Conservation (phyloP, 2,888 invertebrate species). For the Drosophila borealis region DNA sequence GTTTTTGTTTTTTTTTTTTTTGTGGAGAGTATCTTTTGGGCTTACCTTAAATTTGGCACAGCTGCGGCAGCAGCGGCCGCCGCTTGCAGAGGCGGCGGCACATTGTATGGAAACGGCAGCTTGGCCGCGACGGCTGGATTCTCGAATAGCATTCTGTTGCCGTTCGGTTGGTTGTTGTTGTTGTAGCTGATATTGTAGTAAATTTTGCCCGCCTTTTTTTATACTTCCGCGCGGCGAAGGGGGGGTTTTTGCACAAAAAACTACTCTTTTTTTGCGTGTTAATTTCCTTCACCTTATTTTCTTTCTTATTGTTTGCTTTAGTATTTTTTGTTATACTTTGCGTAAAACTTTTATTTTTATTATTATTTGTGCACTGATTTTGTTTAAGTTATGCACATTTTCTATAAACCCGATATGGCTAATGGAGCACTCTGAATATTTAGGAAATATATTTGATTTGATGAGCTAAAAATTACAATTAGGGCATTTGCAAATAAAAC, state of each 20-base stretch:
- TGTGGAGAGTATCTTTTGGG: constrained; percentile 1
- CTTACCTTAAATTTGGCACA: constrained; percentile 85
- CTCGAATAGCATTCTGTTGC: constrained; percentile 88
- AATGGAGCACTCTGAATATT: constrained; percentile 14
- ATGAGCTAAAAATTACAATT: background rate
- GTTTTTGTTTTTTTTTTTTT: background rate
- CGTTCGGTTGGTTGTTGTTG: constrained; percentile 47
- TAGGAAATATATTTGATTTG: constrained; percentile 2
- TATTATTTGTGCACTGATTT: constrained; percentile 26
- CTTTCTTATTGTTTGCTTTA: constrained; percentile 5
- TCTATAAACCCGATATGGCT: constrained; percentile 25
- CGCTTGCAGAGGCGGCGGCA: constrained; percentile 88
- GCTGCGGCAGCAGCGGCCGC: constrained; percentile 83
- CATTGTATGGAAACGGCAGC: constrained; percentile 89
- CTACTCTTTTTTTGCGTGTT: constrained; percentile 25
- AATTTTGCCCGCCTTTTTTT: constrained; percentile 73
- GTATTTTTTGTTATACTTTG: constrained; percentile 10
- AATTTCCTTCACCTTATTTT: constrained; percentile 21
- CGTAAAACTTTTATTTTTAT: constrained; percentile 11
- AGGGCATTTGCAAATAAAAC: no score
- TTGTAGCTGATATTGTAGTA: constrained; percentile 63
- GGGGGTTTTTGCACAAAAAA: constrained; percentile 27
- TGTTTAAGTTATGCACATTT: constrained; percentile 43
- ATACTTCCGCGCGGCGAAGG: constrained; percentile 40
- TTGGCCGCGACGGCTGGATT: constrained; percentile 88